Evolutionary conservation across 2,113 vertebrate species (phyloP).

Genomic region (Hylia prasina): DNA sequence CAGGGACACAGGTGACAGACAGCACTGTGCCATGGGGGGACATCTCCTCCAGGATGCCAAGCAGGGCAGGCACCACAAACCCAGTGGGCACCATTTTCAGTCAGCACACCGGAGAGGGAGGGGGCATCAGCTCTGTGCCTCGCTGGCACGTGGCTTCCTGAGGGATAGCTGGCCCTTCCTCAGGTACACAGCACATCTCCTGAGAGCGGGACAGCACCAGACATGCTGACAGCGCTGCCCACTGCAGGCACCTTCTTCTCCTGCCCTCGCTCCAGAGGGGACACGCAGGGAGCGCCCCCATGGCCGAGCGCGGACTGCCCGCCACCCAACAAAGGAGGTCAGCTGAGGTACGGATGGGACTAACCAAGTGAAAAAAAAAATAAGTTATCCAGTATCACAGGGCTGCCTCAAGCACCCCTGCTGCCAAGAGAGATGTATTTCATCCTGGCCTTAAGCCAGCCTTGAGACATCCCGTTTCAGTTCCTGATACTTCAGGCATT

Average conservation of each 20-base stretch:
- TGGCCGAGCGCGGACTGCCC: accelerated
- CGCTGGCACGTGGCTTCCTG: accelerated
- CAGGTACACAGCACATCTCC: accelerated
- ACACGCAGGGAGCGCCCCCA: accelerated
- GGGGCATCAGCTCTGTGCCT: neutral
- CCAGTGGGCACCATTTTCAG: neutral
- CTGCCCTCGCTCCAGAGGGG: neutral
- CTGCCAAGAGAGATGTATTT: conserved; percentile 60
- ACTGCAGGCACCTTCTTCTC: accelerated
- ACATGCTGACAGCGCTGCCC: accelerated
- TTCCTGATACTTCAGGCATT: conserved; percentile 48
- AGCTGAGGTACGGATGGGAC: neutral
- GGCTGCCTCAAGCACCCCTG: conserved; percentile 42
- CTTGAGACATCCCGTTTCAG: conserved; percentile 42
- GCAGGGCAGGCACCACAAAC: accelerated
- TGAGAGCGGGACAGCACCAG: accelerated
- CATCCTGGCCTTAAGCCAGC: conserved; percentile 46
- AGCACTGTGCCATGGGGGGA: accelerated
- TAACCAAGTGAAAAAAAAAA: neutral
- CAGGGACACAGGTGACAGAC: neutral
- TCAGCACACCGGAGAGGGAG: accelerated
- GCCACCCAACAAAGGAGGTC: neutral
- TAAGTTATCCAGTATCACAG: conserved; percentile 45
- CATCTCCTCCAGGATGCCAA: neutral
- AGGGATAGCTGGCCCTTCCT: accelerated